phyloP scores from a whole-genome alignment of 1,140 invertebrate genomes.

The Temnothorax longispinosus region DNA sequence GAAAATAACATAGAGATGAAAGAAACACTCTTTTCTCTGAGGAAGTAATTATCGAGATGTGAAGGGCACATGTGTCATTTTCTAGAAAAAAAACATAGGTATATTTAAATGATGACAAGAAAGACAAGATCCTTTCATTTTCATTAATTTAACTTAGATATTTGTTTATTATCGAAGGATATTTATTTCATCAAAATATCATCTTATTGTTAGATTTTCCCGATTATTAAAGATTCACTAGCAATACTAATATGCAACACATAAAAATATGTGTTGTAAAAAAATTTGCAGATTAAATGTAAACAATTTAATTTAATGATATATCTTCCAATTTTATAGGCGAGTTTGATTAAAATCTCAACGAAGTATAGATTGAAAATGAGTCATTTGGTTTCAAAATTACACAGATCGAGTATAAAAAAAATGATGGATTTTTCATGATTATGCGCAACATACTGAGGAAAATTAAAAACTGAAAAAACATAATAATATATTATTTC shows the following conservation, averaged over 20 bases:
- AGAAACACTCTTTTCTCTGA: neutral
- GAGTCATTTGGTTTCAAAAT: slow-evolving; percentile 15
- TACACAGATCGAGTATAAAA: slow-evolving; percentile 15
- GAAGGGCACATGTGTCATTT: neutral
- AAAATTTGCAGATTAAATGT: neutral
- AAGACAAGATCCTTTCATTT: neutral
- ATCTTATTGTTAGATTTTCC: neutral
- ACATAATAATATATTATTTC: slow-evolving; percentile 27
- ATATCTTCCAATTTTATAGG: neutral
- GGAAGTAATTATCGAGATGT: neutral
- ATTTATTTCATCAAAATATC: neutral
- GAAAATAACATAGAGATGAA: slow-evolving; percentile 7
- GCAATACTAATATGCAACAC: neutral
- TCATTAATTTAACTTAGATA: neutral
- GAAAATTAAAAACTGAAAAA: slow-evolving; percentile 16
- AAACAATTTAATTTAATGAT: neutral
- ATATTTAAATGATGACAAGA: neutral
- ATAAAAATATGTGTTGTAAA: neutral
- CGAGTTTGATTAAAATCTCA: slow-evolving; percentile 3
- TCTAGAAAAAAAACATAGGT: neutral
- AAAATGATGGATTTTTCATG: neutral
- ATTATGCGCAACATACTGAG: neutral
- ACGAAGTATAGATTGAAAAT: neutral
- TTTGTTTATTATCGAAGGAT: neutral
- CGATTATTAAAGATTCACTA: neutral